phyloP scores from a whole-genome alignment of 1,140 invertebrate genomes.

The Drosophila gunungcola region DNA sequence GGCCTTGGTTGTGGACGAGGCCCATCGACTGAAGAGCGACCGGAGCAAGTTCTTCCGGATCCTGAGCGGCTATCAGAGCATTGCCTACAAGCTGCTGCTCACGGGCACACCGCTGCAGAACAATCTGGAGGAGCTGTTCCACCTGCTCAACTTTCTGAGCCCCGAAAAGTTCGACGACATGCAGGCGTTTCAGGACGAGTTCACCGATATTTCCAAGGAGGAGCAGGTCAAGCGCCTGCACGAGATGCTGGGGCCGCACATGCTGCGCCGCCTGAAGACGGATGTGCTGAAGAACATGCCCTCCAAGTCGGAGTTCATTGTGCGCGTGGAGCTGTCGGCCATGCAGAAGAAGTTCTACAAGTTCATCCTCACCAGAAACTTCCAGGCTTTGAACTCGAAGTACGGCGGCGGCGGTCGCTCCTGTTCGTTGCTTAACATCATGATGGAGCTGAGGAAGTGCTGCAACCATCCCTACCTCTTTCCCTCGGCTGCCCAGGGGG shows the following conservation, averaged over 20 bases:
- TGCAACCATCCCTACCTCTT: slow-evolving; percentile 5
- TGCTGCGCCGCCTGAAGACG: not conserved
- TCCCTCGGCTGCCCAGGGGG: not conserved
- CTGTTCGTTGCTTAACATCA: not conserved
- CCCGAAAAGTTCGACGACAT: not conserved
- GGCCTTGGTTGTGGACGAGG: not conserved
- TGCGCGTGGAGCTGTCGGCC: slow-evolving; percentile 2
- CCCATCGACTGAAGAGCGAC: not conserved
- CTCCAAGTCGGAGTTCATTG: slow-evolving; percentile 1
- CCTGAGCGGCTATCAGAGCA: not conserved
- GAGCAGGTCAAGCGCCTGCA: slow-evolving; percentile 5
- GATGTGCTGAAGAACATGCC: slow-evolving; percentile 2
- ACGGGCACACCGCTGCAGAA: slow-evolving; percentile 3
- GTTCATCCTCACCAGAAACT: not conserved
- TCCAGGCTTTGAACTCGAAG: not conserved
- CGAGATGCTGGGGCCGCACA: not conserved
- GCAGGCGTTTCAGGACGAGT: not conserved
- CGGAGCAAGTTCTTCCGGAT: not conserved
- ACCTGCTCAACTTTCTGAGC: slow-evolving; percentile 1
- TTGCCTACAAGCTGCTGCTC: not conserved
- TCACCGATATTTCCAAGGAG: not conserved
- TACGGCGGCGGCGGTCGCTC: not conserved
- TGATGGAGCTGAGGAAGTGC: slow-evolving; percentile 4
- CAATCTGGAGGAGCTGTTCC: slow-evolving; percentile 1
- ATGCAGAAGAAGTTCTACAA: slow-evolving; percentile 9